Base-by-base conservation (phyloP, 2,888 invertebrate genomes). In the Zygaena filipendulae region DNA sequence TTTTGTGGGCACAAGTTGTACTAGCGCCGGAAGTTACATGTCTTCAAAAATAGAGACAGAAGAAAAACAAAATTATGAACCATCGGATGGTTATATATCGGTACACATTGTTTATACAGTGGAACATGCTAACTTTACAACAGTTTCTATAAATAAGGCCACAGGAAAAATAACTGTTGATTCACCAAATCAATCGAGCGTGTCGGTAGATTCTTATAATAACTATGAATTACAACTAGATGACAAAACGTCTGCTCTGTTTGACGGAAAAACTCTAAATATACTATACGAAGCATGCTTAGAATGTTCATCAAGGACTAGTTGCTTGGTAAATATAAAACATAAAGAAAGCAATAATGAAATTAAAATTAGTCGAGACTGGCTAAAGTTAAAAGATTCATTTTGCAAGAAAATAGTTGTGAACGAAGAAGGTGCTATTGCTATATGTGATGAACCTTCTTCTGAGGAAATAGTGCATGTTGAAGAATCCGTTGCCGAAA, bases 51-150 rank as follows among this genome's bases (percentile, higher is more conserved):
- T 51, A 29, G 50, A 54, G 24, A 52, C 59, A 27, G 48, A 54
- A 28, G 12, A 32, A 6, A 45, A 41, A 21, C 50, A 54, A 18
- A 45, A 51, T 28, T 4, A 22, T 9, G 46, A 42, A 19, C 45
- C 58, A 34, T 44, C 38, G 1, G 75, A 75, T 43, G 75, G 75
- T 4, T 77, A 62, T 35, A 25, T 74, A 30, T 67, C 64, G n/a
- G 43, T 77, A 6, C 56, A 63, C 35, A 33, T 68, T 6, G 39
- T 55, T 22, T 67, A 54, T 39, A 60, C 59, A 2, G 53, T 79
- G 33, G 83, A 84, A 47, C 82, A 83, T 57, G 51, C 56, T 18
- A 70, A 81, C 52, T 83, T 82, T 42, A 66, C 82, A n/a, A 72
- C 77, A n/a, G 57, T 83, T 10, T 61, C 59, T 23, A 59, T 81